Percentiles rank a stretch among this genome's conserved stretches.
These are phyloP conservation scores for Arctocebus calabarensis DNA, from an alignment of 2,797 vertebrate species.

Conservation along the genomic window DNA sequence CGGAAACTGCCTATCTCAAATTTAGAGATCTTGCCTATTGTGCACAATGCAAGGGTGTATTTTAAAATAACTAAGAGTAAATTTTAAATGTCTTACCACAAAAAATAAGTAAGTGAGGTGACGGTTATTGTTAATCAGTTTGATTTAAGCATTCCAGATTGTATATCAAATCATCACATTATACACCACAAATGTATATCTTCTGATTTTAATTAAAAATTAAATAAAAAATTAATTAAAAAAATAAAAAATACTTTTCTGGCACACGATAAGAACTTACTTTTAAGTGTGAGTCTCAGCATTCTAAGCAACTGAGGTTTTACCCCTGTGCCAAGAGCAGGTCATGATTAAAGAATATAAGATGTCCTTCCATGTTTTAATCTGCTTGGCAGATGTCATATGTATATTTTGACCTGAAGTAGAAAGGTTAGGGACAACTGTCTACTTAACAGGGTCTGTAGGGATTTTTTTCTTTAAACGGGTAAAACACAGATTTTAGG, in stretches of 20 bases:
- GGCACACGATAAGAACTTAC: neutral
- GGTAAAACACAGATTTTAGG: conserved; percentile 12
- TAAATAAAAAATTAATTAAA: too few relatives aligned
- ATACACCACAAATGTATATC: too few relatives aligned
- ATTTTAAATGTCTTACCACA: too few relatives aligned
- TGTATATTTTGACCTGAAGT: neutral
- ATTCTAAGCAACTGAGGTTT: conserved; percentile 20
- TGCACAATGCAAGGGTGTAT: too few relatives aligned
- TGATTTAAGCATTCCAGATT: too few relatives aligned
- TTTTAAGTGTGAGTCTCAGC: neutral
- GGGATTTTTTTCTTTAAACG: neutral
- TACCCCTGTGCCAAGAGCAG: neutral
- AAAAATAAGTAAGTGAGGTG: too few relatives aligned
- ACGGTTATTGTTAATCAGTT: too few relatives aligned
- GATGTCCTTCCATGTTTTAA: neutral
- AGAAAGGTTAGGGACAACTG: neutral
- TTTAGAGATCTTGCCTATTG: too few relatives aligned
- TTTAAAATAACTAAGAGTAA: too few relatives aligned
- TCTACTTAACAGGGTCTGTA: neutral
- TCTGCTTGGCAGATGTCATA: neutral
- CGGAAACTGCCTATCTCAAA: neutral
- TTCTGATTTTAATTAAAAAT: too few relatives aligned
- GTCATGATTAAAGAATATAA: neutral
- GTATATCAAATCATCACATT: too few relatives aligned
- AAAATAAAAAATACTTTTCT: neutral